Evolutionary conservation across 2,888 invertebrate genomes (phyloP).

Genomic region (Sialis fuliginosa): DNA sequence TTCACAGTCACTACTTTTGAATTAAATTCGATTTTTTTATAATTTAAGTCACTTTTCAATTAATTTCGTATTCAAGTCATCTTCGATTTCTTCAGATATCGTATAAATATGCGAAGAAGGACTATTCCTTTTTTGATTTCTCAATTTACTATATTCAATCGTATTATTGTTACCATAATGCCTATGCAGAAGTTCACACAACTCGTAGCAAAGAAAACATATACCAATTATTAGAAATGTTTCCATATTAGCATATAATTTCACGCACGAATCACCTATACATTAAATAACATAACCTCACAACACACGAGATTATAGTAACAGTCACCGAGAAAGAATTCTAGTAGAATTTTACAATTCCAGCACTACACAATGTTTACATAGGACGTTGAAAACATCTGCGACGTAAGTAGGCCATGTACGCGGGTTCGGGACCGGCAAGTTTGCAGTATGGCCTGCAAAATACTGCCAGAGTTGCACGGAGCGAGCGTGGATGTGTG

Average conservation of each 20-base stretch:
- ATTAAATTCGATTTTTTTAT: too few relatives aligned
- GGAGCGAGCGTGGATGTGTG: too few relatives aligned
- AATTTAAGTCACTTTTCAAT: too few relatives aligned
- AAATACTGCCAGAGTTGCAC: too few relatives aligned
- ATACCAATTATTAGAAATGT: conserved; percentile 46
- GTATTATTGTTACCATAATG: conserved; percentile 8
- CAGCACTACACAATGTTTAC: too few relatives aligned
- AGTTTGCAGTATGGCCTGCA: too few relatives aligned
- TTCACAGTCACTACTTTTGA: too few relatives aligned
- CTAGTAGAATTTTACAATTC: too few relatives aligned
- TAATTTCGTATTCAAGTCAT: background rate
- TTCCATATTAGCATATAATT: conserved; percentile 30
- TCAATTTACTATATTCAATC: conserved; percentile 13
- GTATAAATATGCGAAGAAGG: conserved; percentile 6
- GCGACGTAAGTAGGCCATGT: too few relatives aligned
- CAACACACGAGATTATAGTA: background rate
- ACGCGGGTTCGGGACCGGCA: too few relatives aligned
- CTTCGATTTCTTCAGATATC: background rate
- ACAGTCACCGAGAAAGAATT: too few relatives aligned
- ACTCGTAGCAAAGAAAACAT: conserved; percentile 47
- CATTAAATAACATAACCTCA: background rate
- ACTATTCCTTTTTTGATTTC: conserved; percentile 25
- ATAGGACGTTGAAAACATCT: too few relatives aligned
- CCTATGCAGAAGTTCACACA: conserved; percentile 43
- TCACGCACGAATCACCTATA: background rate